These are phyloP conservation scores for Zapornia atra DNA, from an alignment of 2,113 vertebrate species.

Conservation along the genomic window DNA sequence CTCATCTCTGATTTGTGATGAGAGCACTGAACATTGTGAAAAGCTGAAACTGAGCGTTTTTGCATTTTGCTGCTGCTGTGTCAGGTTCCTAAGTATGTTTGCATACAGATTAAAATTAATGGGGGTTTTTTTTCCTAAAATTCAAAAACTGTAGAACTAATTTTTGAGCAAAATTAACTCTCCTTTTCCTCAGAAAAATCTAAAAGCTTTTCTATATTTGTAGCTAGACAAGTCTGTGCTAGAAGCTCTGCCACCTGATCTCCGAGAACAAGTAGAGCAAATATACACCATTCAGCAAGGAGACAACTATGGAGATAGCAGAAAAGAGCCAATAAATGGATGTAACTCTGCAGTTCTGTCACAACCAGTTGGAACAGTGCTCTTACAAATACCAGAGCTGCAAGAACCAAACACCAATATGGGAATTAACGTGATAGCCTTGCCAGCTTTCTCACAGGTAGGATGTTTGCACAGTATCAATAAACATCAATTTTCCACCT, in stretches of 20 bases:
- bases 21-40: neutral
- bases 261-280: constrained; percentile 91
- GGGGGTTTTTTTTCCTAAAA: neutral
- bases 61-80: neutral
- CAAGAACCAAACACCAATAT: constrained; percentile 76
- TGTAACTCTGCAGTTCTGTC: constrained; percentile 58
- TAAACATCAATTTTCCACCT: neutral
- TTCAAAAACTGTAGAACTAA: neutral
- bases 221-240: constrained; percentile 93
- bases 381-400: constrained; percentile 89
- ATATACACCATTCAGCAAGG: constrained; percentile 76
- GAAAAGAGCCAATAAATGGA: constrained; percentile 73
- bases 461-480: neutral
- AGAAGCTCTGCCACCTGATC: constrained; percentile 89
- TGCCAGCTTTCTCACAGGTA: constrained; percentile 95
- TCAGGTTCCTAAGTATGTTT: neutral
- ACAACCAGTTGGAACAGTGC: constrained; percentile 79
- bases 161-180: neutral
- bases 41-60: neutral
- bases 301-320: constrained; percentile 48
- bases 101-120: neutral
- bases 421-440: constrained; percentile 88
- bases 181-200: neutral
- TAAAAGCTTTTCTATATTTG: neutral
- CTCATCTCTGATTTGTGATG: neutral